Evolutionary conservation across 2,888 invertebrate species (phyloP), one percentile per base, ranked within the genome.

Genomic region (Strigamia maritima): DNA sequence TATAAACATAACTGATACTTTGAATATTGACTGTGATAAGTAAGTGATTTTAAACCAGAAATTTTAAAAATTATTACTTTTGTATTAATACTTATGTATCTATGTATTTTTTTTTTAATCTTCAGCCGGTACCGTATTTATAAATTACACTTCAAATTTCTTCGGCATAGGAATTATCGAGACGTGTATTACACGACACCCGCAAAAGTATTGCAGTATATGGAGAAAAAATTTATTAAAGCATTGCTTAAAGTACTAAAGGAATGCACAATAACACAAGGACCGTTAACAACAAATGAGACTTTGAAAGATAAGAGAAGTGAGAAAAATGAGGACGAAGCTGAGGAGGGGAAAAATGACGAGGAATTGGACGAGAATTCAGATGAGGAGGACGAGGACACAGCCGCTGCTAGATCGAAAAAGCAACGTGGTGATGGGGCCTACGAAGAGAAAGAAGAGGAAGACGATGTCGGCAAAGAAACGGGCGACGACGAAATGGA

Each of bases 91-190:
- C 14, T 60, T 77, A n/a, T 28, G 28, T 60, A 22, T 28, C 60
- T 65, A 74, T 75, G 0, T 70, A 35, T 26, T 77, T 54, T 12
- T 54, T 12, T 70, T 77, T 65, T n/a, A 65, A 19, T 85, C 84
- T 83, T 83, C 16, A 80, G 82, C 60, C 86, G 89, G 81, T 85
- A 85, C 78, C 86, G 93, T 81, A 88, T 89, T 76, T 94, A 93
- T 81, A 89, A 88, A 0, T 85, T 97, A 82, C 89, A 87, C 10
- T 91, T 96, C 82, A 86, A 90, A 31, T 95, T 94, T 84, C 87
- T 97, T 79, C 93, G 94, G 0, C 87, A 91, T 65, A 87, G 90
- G 26, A 90, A 90, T 40, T 97, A 97, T 84, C 91, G 91, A 83
- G 88, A 90, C 1, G 90, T 92, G 77, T 93, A 91, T 82, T 87